Percentiles rank a stretch among this genome's conserved stretches.
These are phyloP conservation scores for Platyscapa corneri DNA, from an alignment of 1,140 invertebrate species.

Conservation along the genomic window DNA sequence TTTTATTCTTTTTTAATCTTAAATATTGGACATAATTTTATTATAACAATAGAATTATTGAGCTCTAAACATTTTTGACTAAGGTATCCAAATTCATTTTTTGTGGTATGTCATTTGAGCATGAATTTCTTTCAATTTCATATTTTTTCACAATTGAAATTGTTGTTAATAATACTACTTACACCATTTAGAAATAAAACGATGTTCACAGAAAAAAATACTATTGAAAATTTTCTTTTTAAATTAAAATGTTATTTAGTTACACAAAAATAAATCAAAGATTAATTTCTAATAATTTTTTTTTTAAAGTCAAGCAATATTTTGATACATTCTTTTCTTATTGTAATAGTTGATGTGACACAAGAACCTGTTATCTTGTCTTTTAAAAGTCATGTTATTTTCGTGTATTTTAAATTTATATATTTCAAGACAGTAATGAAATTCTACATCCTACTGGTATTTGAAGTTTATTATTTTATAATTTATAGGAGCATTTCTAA, in stretches of 20 bases:
- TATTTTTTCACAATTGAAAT: constrained; percentile 3
- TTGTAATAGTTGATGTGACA: background rate
- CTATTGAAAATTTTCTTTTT: no score
- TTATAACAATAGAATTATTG: background rate
- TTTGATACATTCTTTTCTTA: no score
- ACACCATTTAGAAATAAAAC: background rate
- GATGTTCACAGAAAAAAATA: background rate
- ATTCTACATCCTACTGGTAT: background rate
- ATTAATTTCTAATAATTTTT: no score
- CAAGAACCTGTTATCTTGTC: background rate
- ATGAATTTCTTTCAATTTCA: background rate
- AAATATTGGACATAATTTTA: background rate
- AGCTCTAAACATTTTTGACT: background rate
- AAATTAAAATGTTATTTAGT: no score
- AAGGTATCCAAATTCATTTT: background rate
- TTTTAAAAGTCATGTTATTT: background rate
- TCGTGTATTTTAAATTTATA: background rate
- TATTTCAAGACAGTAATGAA: background rate
- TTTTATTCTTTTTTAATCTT: no score
- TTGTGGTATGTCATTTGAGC: background rate
- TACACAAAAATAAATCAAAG: no score
- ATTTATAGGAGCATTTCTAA: no score
- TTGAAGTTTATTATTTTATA: background rate
- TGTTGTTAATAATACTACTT: background rate
- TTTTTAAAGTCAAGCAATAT: no score